Percentiles rank a stretch among this genome's conserved stretches.
These are phyloP conservation scores for Rousettus madagascariensis DNA, from an alignment of 2,797 vertebrate species.

Conservation along the genomic window DNA sequence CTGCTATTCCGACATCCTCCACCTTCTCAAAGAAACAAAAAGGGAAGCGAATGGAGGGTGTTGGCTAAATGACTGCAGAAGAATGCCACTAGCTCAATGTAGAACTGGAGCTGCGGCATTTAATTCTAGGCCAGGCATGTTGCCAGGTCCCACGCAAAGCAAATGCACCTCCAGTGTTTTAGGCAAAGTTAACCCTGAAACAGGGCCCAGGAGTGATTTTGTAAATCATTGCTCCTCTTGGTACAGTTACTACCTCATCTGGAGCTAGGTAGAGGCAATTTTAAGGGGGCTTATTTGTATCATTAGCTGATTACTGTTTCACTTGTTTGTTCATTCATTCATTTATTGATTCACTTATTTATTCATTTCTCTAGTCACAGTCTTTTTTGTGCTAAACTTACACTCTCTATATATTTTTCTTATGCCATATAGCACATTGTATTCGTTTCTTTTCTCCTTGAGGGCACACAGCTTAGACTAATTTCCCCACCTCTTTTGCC, in stretches of 20 bases:
- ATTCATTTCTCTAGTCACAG: not conserved
- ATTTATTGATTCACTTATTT: not conserved
- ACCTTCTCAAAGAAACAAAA: conserved; percentile 53
- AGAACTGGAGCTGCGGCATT: conserved; percentile 62
- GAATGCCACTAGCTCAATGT: conserved; percentile 63
- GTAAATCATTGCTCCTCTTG: conserved; percentile 14
- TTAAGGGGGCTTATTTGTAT: not conserved
- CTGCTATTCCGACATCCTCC: not conserved
- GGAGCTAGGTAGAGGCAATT: not conserved
- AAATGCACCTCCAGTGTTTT: conserved; percentile 48
- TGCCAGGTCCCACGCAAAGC: conserved; percentile 69
- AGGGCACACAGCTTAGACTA: not conserved
- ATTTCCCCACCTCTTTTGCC: not conserved
- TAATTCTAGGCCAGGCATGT: conserved; percentile 66
- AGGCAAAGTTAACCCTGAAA: conserved; percentile 50
- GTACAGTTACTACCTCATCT: not conserved
- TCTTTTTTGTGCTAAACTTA: not conserved
- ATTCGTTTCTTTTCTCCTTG: not conserved
- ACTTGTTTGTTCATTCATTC: not conserved
- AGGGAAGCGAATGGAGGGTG: not conserved
- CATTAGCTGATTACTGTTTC: not conserved
- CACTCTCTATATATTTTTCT: not conserved
- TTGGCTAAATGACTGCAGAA: conserved; percentile 51
- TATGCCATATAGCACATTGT: not conserved
- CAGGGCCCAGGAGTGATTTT: conserved; percentile 28